Evolutionary conservation across 2,797 vertebrate species (phyloP).

Genomic region (Acestrorhynchus altus): DNA sequence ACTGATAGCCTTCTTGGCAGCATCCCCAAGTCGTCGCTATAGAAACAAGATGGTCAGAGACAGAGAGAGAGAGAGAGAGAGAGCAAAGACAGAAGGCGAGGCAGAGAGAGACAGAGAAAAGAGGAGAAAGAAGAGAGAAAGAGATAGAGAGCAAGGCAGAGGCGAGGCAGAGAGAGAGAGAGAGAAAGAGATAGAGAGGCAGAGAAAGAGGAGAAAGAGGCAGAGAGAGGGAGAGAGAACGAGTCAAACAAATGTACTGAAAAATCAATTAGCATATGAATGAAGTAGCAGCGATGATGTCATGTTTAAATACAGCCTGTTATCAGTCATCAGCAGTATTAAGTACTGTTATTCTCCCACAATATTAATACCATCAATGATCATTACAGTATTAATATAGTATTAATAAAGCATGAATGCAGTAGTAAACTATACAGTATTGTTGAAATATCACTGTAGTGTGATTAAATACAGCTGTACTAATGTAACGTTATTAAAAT

Average conservation of each 20-base stretch:
- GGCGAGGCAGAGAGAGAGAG: background rate
- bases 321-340: background rate
- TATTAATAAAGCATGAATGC: too few relatives aligned
- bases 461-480: too few relatives aligned
- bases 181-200: background rate
- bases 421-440: too few relatives aligned
- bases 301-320: background rate
- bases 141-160: too few relatives aligned
- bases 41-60: constrained; percentile 61
- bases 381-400: too few relatives aligned
- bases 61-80: background rate
- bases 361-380: too few relatives aligned
- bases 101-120: background rate
- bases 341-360: too few relatives aligned
- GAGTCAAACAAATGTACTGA: background rate
- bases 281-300: background rate
- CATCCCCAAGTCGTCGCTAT: constrained; percentile 95
- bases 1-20: constrained; percentile 95
- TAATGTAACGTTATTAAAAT: too few relatives aligned
- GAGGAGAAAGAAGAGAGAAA: background rate
- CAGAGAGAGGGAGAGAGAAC: background rate
- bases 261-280: background rate
- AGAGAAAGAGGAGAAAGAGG: background rate
- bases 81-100: too few relatives aligned
- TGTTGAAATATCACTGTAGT: too few relatives aligned